A percentile compares a stretch with the other conserved stretches of the same genome.
Evolutionary conservation across 2,888 invertebrate genomes (phyloP).

Genomic region (Schizaphis graminum): DNA sequence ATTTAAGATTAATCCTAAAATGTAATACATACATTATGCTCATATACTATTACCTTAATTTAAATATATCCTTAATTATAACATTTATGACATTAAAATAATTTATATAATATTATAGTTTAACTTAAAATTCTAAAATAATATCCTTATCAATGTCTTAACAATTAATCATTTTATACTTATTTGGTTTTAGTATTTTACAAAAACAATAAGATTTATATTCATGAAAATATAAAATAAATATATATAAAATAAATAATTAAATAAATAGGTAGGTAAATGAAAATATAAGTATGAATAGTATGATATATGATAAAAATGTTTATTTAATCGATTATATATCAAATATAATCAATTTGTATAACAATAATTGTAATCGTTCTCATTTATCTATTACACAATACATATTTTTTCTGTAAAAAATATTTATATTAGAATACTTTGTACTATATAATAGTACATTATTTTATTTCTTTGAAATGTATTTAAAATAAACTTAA

Average conservation of each 20-base stretch:
- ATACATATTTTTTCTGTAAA: not conserved
- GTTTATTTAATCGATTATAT: not conserved
- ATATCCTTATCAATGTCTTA: not conserved
- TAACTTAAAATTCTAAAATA: not conserved
- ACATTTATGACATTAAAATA: not conserved
- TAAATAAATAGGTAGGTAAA: too few species aligned
- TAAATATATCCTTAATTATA: not conserved
- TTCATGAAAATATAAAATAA: not conserved
- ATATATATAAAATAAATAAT: too few species aligned
- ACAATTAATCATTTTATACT: not conserved
- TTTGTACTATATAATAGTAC: not conserved
- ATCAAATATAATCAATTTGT: not conserved
- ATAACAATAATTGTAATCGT: not conserved
- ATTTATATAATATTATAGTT: not conserved
- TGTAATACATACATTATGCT: not conserved
- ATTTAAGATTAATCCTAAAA: not conserved
- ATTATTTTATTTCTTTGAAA: not conserved
- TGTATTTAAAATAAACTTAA: not conserved
- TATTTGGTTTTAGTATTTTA: not conserved
- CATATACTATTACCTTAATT: not conserved
- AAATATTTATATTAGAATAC: not conserved
- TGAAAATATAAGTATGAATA: too few species aligned
- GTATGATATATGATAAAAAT: not conserved
- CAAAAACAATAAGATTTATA: not conserved
- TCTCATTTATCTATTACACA: not conserved